Base-by-base conservation (phyloP, 2,113 vertebrate genomes). In the Lycaon pictus region DNA sequence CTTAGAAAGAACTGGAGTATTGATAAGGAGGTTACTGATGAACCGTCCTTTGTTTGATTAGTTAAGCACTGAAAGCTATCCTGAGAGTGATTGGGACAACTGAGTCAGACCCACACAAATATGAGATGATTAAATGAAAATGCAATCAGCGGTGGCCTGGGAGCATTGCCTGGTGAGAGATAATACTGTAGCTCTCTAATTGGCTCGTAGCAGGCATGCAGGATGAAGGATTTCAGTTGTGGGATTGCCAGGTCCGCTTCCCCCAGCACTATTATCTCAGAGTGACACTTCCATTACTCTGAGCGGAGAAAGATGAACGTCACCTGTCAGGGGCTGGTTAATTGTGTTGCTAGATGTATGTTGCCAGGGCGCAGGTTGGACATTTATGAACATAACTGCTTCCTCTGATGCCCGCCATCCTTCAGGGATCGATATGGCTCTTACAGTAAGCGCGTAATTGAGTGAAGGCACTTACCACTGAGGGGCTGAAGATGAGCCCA, bases 271-370 rank as follows among this genome's bases (percentile, higher is more conserved):
- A 99, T 99, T 99, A 99, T 99, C 99, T 99, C 98, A 97, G 98
- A 98, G 98, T 99, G 99, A 99, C 99, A 99, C 99, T 99, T 99
- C 99, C 99, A 99, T 99, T 99, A 99, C 99, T 99, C 99, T 99
- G 98, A 99, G 98, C 92, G 76, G 98, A 98, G 98, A 99, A 99
- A 99, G 99, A 99, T 99, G 99, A 99, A 99, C 99, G 99, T 99
- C 99, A 99, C 99, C 99, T 99, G 99, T 99, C 99, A 99, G 98
- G 94, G 97, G 98, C 99, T 99, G 98, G 99, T 99, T 99, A 99
- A 99, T 99, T 99, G 99, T 99, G 99, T 98, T 98, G 99, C 99
- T 99, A 99, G 99, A 99, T 99, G 99, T 99, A 99, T 99, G 99
- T 99, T 98, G 98, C 98, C 97, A 98, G 98, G 99, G 99, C 97